phyloP scores from a whole-genome alignment of 2,797 vertebrate genomes.

The Crenuchus spilurus region DNA sequence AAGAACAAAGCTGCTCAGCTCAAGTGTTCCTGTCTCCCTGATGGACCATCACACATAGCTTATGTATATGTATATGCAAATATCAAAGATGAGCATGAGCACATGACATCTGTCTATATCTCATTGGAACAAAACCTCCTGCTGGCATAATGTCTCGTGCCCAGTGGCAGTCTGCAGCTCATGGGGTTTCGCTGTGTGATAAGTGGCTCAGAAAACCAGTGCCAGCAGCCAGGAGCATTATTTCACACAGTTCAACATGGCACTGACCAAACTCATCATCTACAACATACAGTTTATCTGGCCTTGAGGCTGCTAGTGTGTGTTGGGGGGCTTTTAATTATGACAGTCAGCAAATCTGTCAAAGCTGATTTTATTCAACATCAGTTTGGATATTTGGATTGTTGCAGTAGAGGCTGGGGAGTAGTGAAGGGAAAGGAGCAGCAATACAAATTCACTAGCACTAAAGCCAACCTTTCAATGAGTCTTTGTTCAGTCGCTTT shows the following conservation, averaged over 20 bases:
- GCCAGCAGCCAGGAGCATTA: slow-evolving; percentile 66
- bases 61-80: slow-evolving; percentile 52
- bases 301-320: slow-evolving; percentile 54
- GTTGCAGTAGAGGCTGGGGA: slow-evolving; percentile 1
- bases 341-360: slow-evolving; percentile 62
- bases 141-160: slow-evolving; percentile 63
- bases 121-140: slow-evolving; percentile 59
- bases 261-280: slow-evolving; percentile 63
- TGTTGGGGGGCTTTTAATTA: slow-evolving; percentile 34
- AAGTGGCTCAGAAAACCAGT: slow-evolving; percentile 53
- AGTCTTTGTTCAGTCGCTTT: not conserved
- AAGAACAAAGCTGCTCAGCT: too few species aligned
- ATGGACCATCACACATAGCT: too few species aligned
- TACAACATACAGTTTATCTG: slow-evolving; percentile 62
- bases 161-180: slow-evolving; percentile 67
- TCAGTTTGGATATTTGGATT: slow-evolving; percentile 7
- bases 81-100: slow-evolving; percentile 54
- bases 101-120: slow-evolving; percentile 62
- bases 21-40: too few species aligned
- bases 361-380: slow-evolving; percentile 63
- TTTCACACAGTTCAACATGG: slow-evolving; percentile 63
- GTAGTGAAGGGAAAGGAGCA: not conserved
- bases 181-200: slow-evolving; percentile 43
- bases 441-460: not conserved
- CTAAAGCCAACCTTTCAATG: not conserved